phyloP scores from a whole-genome alignment of 2,888 invertebrate genomes.

The Homarus gammarus region DNA sequence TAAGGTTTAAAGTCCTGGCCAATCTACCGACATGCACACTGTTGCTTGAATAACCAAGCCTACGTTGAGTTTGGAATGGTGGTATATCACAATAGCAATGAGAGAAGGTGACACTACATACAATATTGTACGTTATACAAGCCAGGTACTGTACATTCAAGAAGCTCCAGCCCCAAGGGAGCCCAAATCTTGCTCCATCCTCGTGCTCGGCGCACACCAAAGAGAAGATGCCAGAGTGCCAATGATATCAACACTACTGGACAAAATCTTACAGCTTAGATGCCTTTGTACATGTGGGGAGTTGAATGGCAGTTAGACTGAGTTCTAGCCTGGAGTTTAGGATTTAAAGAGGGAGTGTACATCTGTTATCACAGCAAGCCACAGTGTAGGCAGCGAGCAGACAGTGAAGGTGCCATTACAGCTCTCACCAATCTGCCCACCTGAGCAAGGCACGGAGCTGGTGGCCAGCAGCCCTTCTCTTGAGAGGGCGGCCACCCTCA shows the following conservation, averaged over 20 bases:
- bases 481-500: conserved; percentile 24
- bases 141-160: conserved; percentile 43
- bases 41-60: conserved; percentile 56
- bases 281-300: conserved; percentile 68
- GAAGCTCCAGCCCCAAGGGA: conserved; percentile 40
- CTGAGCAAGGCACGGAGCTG: conserved; percentile 61
- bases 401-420: conserved; percentile 5
- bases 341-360: conserved; percentile 57
- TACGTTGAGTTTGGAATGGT: conserved; percentile 62
- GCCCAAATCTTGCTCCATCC: conserved; percentile 27
- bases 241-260: conserved; percentile 37
- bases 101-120: conserved; percentile 25
- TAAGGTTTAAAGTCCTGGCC: conserved; percentile 41
- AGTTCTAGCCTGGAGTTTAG: conserved; percentile 61
- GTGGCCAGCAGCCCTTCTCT: conserved; percentile 43
- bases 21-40: conserved; percentile 36
- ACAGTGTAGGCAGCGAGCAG: conserved; percentile 53
- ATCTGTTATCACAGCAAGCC: conserved; percentile 70
- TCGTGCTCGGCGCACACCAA: conserved; percentile 37
- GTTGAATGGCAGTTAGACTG: conserved; percentile 64
- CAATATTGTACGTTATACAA: conserved; percentile 6
- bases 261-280: conserved; percentile 61
- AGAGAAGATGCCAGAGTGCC: conserved; percentile 37
- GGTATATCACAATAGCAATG: conserved; percentile 56
- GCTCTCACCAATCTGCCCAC: conserved; percentile 29